Conservation (phyloP, 2,888 invertebrate species). For the Dendrolimus houi region DNA sequence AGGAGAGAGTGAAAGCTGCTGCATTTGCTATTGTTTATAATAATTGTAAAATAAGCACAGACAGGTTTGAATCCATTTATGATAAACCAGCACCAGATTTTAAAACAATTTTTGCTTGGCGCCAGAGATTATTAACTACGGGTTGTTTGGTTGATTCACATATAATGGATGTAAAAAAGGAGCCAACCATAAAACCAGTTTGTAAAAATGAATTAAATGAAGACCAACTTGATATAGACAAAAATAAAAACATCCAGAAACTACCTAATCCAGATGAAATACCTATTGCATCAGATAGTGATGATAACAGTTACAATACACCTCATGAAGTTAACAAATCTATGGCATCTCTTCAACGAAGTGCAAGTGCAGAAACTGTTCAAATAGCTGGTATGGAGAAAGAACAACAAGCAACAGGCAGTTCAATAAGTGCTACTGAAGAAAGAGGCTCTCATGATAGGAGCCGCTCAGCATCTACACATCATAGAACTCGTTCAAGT, state of each 20-base stretch:
- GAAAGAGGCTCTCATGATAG: constrained; percentile 30
- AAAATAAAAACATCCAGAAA: constrained; percentile 21
- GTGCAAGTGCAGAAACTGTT: constrained; percentile 54
- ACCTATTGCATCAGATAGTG: constrained; percentile 42
- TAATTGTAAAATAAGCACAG: constrained; percentile 60
- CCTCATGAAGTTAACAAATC: constrained; percentile 10
- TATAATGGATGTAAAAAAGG: constrained; percentile 19
- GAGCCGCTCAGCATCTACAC: constrained; percentile 39
- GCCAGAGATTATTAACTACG: constrained; percentile 49
- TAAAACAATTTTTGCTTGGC: constrained; percentile 65
- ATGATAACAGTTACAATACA: constrained; percentile 31
- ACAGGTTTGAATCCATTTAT: constrained; percentile 53
- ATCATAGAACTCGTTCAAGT: constrained; percentile 40
- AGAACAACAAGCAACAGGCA: constrained; percentile 23
- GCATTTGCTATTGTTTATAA: constrained; percentile 62
- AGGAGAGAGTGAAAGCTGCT: constrained; percentile 57
- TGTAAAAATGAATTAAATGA: neutral
- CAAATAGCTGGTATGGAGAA: constrained; percentile 31
- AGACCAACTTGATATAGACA: constrained; percentile 4
- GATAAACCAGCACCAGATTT: constrained; percentile 69
- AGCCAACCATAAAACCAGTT: constrained; percentile 9
- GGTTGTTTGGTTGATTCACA: constrained; percentile 65
- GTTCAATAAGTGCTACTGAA: constrained; percentile 33
- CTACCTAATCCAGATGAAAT: constrained; percentile 63
- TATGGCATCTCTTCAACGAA: constrained; percentile 24